These are phyloP conservation scores for Parazoanthus darwini DNA, from an alignment of 92 coral and sea anemone genomes.

Conservation along the genomic window DNA sequence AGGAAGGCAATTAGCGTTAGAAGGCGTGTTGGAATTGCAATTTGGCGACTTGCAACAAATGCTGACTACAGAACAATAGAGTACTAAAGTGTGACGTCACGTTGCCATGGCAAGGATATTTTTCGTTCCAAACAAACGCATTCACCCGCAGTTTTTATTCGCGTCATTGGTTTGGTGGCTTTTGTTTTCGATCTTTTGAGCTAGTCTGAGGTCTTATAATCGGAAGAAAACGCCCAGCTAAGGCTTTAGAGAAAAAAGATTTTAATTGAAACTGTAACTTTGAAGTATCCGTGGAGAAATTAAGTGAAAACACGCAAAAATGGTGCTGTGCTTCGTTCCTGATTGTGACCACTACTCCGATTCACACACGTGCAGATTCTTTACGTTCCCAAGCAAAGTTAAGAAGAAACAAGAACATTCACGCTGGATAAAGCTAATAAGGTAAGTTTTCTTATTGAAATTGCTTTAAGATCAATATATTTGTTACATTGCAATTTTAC, in stretches of 20 bases:
- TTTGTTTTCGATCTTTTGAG: background rate
- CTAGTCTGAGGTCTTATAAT: background rate
- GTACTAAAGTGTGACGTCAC: slow-evolving; percentile 5
- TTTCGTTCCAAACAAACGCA: background rate
- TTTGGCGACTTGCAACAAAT: no score
- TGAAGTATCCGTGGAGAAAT: no score
- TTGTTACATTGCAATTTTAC: background rate
- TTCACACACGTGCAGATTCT: background rate
- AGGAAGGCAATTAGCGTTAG: no score
- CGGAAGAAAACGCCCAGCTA: background rate
- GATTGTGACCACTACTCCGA: background rate
- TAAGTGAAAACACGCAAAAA: background rate
- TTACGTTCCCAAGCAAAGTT: background rate
- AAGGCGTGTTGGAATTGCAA: no score
- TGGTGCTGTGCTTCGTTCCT: background rate
- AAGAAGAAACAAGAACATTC: background rate
- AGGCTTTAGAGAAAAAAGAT: background rate
- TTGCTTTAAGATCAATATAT: background rate
- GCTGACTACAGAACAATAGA: background rate
- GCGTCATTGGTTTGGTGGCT: background rate
- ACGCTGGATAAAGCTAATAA: slow-evolving; percentile 1
- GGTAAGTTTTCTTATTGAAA: background rate
- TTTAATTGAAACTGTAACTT: background rate
- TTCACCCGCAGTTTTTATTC: background rate
- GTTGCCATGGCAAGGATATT: background rate